Evolutionary conservation across 2,888 invertebrate genomes (phyloP).

Genomic region (Mechanitis messenoides): DNA sequence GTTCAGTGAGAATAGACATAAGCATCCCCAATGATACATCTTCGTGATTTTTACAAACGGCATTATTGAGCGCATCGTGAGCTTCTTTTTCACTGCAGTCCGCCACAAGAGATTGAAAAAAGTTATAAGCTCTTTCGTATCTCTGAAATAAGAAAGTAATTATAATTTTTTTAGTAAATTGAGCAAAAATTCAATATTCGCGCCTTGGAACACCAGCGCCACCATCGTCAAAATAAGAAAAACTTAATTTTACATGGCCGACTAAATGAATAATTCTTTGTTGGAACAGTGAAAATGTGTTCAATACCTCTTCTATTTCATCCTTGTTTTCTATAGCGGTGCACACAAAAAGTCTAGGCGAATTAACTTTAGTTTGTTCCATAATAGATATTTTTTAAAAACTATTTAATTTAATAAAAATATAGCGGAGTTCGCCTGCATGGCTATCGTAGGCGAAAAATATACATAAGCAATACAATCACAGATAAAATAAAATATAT

Average conservation of each 20-base stretch:
- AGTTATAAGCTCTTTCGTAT: constrained; percentile 89
- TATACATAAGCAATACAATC: constrained; percentile 73
- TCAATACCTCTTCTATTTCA: constrained; percentile 91
- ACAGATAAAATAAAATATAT: constrained; percentile 48
- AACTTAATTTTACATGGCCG: constrained; percentile 71
- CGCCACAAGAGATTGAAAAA: constrained; percentile 84
- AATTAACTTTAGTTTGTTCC: constrained; percentile 77
- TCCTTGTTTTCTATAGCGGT: constrained; percentile 91
- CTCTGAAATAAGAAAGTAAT: constrained; percentile 79
- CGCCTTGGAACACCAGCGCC: constrained; percentile 65
- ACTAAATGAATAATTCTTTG: constrained; percentile 66
- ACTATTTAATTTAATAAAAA: constrained; percentile 77
- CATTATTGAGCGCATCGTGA: constrained; percentile 92
- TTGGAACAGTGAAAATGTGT: constrained; percentile 66
- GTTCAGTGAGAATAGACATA: constrained; percentile 91
- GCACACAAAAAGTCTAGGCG: constrained; percentile 87
- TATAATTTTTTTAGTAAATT: constrained; percentile 27
- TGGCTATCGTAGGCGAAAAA: constrained; percentile 78
- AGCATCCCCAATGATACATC: constrained; percentile 94
- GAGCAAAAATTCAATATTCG: constrained; percentile 55
- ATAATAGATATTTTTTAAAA: constrained; percentile 68
- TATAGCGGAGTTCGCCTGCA: constrained; percentile 78
- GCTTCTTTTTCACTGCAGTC: constrained; percentile 95
- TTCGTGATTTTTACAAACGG: constrained; percentile 94
- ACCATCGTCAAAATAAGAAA: constrained; percentile 63